Conservation (phyloP, 2,113 vertebrate species). For the Pontoporia blainvillei region DNA sequence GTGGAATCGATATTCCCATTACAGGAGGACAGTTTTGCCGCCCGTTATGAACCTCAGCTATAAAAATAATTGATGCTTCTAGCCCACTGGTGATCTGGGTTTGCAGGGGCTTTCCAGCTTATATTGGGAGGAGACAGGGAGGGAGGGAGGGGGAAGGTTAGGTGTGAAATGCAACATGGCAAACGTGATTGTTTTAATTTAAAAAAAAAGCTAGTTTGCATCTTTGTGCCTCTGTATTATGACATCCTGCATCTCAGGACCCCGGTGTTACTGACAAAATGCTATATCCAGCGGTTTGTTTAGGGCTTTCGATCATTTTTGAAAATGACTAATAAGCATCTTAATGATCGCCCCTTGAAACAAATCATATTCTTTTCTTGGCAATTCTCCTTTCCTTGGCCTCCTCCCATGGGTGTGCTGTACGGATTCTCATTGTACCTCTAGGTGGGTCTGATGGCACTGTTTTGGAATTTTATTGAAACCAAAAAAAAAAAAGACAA, state of each 20-base stretch:
- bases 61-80: constrained; percentile 44
- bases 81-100: background rate
- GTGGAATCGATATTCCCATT: constrained; percentile 65
- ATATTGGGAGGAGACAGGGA: background rate
- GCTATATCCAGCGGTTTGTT: background rate
- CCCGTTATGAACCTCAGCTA: constrained; percentile 32
- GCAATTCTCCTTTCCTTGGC: background rate
- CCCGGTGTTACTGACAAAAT: background rate
- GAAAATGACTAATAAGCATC: background rate
- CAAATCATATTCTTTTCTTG: background rate
- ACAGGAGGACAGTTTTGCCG: constrained; percentile 33
- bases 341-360: background rate
- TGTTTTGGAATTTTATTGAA: background rate
- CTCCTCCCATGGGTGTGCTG: background rate
- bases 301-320: background rate
- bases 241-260: rapidly evolving
- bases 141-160: background rate
- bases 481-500: background rate
- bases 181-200: background rate
- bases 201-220: background rate
- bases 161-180: background rate
- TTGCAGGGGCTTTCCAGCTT: constrained; percentile 38
- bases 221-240: rapidly evolving
- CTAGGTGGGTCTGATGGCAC: background rate
- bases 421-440: background rate